Evolutionary conservation across 1,140 invertebrate genomes (phyloP).

Genomic region (Diabrotica undecimpunctata): DNA sequence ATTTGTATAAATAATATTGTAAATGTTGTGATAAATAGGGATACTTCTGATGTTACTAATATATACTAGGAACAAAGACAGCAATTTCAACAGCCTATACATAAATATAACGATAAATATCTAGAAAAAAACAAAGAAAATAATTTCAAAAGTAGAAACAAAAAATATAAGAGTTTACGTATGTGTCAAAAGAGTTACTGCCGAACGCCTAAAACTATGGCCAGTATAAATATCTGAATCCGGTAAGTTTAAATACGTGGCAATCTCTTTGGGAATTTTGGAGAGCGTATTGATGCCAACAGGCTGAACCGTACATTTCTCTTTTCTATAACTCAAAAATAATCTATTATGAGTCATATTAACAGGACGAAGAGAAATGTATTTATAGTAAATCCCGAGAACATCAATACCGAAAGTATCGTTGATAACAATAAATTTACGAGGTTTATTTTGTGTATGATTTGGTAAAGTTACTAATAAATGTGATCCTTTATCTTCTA

Average conservation of each 20-base stretch:
- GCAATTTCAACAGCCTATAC: no score
- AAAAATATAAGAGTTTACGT: no score
- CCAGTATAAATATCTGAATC: slow-evolving; percentile 1
- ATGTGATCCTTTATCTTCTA: background rate
- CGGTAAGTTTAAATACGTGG: slow-evolving; percentile 6
- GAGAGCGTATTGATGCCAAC: slow-evolving; percentile 4
- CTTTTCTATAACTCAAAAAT: background rate
- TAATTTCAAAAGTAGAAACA: no score
- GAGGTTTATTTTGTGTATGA: background rate
- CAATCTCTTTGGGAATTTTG: slow-evolving; percentile 2
- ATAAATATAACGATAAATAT: no score
- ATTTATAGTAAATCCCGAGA: background rate
- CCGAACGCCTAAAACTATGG: slow-evolving; percentile 5
- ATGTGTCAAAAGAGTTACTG: no score
- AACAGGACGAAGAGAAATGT: background rate
- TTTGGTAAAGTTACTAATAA: background rate
- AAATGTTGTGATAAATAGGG: no score
- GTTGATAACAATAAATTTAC: background rate
- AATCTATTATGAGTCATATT: background rate
- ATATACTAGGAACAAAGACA: no score
- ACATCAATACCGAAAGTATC: background rate
- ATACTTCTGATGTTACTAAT: no score
- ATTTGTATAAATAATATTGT: no score
- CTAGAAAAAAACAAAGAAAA: no score
- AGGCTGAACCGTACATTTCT: slow-evolving; percentile 9